These are phyloP conservation scores for Melanerpes formicivorus DNA, from an alignment of 2,113 vertebrate species.

Conservation along the genomic window DNA sequence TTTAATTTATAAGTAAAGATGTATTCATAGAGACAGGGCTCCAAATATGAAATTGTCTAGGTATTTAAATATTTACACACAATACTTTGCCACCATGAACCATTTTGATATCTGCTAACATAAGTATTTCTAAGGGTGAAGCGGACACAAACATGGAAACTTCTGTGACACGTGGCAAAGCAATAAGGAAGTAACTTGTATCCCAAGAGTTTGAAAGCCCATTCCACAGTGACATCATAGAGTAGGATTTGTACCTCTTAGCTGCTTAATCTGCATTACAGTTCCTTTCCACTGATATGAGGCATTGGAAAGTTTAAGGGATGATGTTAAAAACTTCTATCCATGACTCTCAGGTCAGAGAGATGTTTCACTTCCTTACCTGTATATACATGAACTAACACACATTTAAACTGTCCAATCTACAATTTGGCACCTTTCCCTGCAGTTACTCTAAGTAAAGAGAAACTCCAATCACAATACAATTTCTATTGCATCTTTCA, in stretches of 20 bases:
- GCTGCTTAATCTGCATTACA: neutral
- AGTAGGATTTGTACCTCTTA: neutral
- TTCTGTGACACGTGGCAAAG: neutral
- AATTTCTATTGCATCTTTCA: neutral
- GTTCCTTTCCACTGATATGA: neutral
- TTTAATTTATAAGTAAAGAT: neutral
- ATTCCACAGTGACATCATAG: neutral
- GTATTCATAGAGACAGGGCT: neutral
- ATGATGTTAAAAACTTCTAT: neutral
- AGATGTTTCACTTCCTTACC: neutral
- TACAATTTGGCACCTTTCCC: neutral
- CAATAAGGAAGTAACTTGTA: neutral
- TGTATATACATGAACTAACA: neutral
- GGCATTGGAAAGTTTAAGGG: neutral
- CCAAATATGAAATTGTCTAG: neutral
- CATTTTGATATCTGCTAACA: neutral
- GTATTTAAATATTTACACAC: neutral
- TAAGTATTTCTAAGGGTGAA: neutral
- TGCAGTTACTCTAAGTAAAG: neutral
- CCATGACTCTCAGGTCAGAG: neutral
- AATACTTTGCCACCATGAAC: neutral
- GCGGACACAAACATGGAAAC: neutral
- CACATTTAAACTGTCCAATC: neutral
- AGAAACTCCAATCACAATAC: neutral
- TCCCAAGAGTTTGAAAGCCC: neutral